Base-by-base conservation (phyloP, 2,113 vertebrate species). In the Ophthalmolycus amberensis region DNA sequence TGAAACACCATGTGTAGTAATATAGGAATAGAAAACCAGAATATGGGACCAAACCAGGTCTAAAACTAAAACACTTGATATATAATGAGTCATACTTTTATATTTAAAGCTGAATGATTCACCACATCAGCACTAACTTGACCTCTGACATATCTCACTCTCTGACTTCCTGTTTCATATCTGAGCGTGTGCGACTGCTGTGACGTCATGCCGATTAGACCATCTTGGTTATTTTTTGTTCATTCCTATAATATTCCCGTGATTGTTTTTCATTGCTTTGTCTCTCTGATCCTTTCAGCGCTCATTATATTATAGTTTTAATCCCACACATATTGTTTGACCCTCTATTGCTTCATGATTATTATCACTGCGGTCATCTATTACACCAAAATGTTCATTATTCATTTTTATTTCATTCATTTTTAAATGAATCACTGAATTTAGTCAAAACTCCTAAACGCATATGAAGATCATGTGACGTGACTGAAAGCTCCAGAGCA, bases 121-220 rank as follows among this genome's bases (percentile, higher is more conserved):
- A 69, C 50, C 29, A 9, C 37, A n/a, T 54, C 72, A 32, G 60
- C 50, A 9, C 20, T 15, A 20, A 3, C 38, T 50, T 8, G 20
- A 65, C 48, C 67, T 77, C 9, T 82, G 34, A 65, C 38, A 6
- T 56, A n/a, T 76, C 58, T 64, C 37, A 25, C 14, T n/a, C 70
- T 84, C 70, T 50, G 14, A 71, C 68, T 85, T 80, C 83, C 77
- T 76, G 59, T 76, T 48, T 76, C 40, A 42, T 40, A 7, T 40
- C 48, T 18, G 16, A 50, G 38, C 38, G 38, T 9, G 38, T 40
- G 38, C 38, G 38, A 10, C 38, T 40, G 38, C 40, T 11, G 40
- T 50, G 75, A 73, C 6, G 44, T 73, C 75, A 78, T 37, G 62
- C 6, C 2, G 0, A 27, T 68, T 22, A 50, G 16, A n/a, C 37